Evolutionary conservation across 2,113 vertebrate genomes (phyloP).

Genomic region (Megaceryle maxima): DNA sequence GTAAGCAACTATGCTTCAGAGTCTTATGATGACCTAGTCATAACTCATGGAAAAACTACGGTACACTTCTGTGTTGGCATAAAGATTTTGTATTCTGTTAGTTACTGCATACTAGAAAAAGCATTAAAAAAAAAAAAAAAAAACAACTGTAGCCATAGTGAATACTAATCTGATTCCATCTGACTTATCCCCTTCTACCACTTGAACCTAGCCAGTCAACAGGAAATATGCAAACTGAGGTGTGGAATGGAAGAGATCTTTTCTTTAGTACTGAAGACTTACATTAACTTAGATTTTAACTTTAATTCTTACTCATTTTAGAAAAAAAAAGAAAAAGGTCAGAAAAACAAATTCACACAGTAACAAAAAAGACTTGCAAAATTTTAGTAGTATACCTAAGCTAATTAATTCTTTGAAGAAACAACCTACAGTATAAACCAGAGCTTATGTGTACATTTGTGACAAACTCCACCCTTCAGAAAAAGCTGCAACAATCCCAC

Average conservation of each 20-base stretch:
- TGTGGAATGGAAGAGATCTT: not conserved
- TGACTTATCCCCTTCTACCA: not conserved
- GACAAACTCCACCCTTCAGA: not conserved
- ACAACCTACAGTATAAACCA: not conserved
- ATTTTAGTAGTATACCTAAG: not conserved
- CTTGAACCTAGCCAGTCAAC: not conserved
- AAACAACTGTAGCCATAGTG: not conserved
- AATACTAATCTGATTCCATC: not conserved
- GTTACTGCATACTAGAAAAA: not conserved
- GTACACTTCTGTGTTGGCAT: not conserved
- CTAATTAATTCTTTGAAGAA: constrained; percentile 2
- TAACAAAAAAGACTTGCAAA: not conserved
- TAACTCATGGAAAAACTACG: not conserved
- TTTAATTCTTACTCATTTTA: not conserved
- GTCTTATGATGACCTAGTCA: not conserved
- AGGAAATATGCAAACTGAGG: not conserved
- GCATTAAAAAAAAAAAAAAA: too few species aligned
- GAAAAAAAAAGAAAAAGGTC: not conserved
- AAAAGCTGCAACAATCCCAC: not conserved
- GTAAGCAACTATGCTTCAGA: not conserved
- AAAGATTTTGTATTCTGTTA: not conserved
- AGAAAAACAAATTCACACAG: not conserved
- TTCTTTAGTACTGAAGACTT: not conserved
- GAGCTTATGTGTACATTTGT: not conserved
- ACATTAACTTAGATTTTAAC: not conserved